phyloP scores from a whole-genome alignment of 2,113 vertebrate species.

The Grallaria varia region DNA sequence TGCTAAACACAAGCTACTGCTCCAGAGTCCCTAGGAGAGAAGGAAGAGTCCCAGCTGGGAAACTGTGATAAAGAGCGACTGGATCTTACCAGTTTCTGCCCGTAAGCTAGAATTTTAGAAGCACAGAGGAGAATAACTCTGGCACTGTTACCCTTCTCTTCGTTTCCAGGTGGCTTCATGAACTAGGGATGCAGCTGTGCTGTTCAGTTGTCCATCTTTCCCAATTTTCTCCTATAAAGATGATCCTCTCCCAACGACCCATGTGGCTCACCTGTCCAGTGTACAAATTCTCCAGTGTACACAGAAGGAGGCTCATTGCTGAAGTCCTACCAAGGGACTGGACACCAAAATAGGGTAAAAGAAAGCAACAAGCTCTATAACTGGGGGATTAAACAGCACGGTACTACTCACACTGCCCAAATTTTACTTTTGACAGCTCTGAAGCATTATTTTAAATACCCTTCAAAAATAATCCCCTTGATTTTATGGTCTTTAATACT shows the following conservation, averaged over 20 bases:
- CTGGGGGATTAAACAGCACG: neutral
- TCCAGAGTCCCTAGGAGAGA: neutral
- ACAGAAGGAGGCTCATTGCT: neutral
- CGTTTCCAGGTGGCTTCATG: neutral
- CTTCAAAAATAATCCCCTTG: neutral
- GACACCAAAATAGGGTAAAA: neutral
- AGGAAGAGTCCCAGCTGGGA: neutral
- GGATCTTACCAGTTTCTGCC: neutral
- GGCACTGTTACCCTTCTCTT: fast-evolving
- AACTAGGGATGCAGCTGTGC: too few relatives aligned
- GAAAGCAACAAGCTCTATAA: neutral
- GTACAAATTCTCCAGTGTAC: neutral
- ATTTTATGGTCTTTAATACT: neutral
- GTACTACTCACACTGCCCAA: neutral
- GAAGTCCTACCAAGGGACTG: neutral
- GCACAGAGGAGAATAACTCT: neutral
- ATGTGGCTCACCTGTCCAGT: fast-evolving
- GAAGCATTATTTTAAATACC: neutral
- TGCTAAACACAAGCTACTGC: neutral
- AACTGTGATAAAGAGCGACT: neutral
- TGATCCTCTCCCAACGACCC: neutral
- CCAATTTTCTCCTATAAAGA: neutral
- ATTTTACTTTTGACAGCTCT: neutral
- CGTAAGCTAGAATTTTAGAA: neutral
- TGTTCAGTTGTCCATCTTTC: neutral